These are phyloP conservation scores for Maniola jurtina DNA, from an alignment of 1,140 invertebrate genomes.

Conservation along the genomic window DNA sequence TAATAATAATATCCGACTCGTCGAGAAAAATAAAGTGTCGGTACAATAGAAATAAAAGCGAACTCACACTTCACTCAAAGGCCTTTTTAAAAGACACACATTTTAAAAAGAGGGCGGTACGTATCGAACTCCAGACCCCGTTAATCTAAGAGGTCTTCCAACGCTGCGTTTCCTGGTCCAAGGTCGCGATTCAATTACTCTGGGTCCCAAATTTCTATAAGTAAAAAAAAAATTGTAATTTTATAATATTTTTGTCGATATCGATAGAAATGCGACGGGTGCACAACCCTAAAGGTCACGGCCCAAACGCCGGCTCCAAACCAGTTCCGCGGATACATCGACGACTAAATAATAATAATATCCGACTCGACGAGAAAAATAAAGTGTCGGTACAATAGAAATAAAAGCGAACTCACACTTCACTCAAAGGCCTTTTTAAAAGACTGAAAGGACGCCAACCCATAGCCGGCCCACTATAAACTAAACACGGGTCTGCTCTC, in stretches of 20 bases:
- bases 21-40: constrained; percentile 54
- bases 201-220: too few species aligned
- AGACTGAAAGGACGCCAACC: constrained; percentile 24
- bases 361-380: constrained; percentile 51
- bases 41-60: constrained; percentile 50
- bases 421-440: constrained; percentile 42
- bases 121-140: too few species aligned
- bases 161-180: too few species aligned
- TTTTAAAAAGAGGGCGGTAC: too few species aligned
- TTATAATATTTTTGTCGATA: constrained; percentile 1
- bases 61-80: constrained; percentile 49
- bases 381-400: constrained; percentile 50
- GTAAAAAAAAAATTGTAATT: too few species aligned
- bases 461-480: too few species aligned
- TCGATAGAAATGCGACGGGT: constrained; percentile 29
- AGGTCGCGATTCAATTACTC: too few species aligned
- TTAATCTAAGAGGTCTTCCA: too few species aligned
- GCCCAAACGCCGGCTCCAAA: constrained; percentile 62
- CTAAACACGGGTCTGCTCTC: too few species aligned
- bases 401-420: constrained; percentile 52
- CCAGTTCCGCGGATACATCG: constrained; percentile 59
- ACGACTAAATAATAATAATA: constrained; percentile 68
- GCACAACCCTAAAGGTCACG: constrained; percentile 63
- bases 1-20: constrained; percentile 63
- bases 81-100: constrained; percentile 37